Percentiles rank a stretch among this genome's conserved stretches.
Evolutionary conservation across 53 echinoderm and acorn worm species (phyloP).

Genomic region (Echinarachnius parma): DNA sequence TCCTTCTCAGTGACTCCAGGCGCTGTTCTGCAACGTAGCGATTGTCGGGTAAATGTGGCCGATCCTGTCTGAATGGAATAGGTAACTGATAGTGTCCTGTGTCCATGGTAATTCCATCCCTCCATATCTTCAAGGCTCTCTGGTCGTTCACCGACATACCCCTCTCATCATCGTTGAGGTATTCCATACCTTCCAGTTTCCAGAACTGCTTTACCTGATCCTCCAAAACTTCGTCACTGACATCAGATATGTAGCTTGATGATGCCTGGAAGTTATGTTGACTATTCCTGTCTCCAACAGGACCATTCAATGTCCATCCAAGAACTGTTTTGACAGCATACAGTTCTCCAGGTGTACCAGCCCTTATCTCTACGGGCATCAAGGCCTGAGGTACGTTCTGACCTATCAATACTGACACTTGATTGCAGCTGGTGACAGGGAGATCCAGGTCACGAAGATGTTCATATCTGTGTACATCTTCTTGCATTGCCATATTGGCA

Average conservation of each 20-base stretch:
- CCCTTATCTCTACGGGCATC: constrained; percentile 50
- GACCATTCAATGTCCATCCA: constrained; percentile 66
- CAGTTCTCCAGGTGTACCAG: constrained; percentile 34
- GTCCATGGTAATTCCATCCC: constrained; percentile 3
- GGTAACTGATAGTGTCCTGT: constrained; percentile 13
- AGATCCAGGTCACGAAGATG: constrained; percentile 25
- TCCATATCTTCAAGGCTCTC: constrained; percentile 2
- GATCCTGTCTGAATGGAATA: constrained; percentile 16
- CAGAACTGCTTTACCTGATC: constrained; percentile 17
- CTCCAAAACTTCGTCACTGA: neutral
- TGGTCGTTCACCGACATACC: constrained; percentile 30
- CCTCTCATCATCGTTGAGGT: neutral
- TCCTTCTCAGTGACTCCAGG: constrained; percentile 22
- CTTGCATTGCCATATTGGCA: constrained; percentile 16
- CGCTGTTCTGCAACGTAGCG: constrained; percentile 5
- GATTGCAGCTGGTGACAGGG: neutral
- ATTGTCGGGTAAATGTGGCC: neutral
- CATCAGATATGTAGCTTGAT: constrained; percentile 6
- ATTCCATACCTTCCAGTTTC: constrained; percentile 18
- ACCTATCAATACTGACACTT: constrained; percentile 55
- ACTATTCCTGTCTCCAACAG: constrained; percentile 6
- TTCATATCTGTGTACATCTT: constrained; percentile 20
- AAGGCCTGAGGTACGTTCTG: constrained; percentile 60
- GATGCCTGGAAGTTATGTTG: neutral
- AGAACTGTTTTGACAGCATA: constrained; percentile 41